A percentile compares a stretch with the other conserved stretches of the same genome.
Evolutionary conservation across 2,888 invertebrate species (phyloP).

Genomic region (Timema cristinae): DNA sequence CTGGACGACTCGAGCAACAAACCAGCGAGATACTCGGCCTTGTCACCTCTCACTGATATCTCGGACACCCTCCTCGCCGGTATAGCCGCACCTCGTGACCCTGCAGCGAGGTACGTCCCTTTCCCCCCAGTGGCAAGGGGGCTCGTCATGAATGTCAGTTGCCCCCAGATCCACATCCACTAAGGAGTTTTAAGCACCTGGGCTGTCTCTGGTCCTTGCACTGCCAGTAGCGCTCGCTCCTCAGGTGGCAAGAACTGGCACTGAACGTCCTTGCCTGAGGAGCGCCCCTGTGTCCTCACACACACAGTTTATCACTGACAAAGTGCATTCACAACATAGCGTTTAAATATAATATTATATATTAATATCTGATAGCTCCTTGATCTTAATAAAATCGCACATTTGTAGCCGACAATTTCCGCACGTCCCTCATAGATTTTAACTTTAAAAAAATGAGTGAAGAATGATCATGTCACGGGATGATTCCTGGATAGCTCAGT

Average conservation of each 20-base stretch:
- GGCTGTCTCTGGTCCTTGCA: slow-evolving; percentile 78
- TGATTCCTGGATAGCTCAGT: too few species aligned
- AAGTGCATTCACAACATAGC: too few species aligned
- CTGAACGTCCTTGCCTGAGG: slow-evolving; percentile 60
- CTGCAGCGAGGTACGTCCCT: slow-evolving; percentile 40
- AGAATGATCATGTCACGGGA: too few species aligned
- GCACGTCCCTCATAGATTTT: too few species aligned
- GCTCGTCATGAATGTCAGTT: slow-evolving; percentile 87
- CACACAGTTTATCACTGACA: too few species aligned
- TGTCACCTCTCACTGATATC: slow-evolving; percentile 74
- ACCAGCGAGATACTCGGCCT: slow-evolving; percentile 63
- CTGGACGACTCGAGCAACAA: slow-evolving; percentile 60
- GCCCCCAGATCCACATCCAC: slow-evolving; percentile 59
- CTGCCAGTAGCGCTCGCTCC: slow-evolving; percentile 73
- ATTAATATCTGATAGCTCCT: too few species aligned
- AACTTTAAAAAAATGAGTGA: too few species aligned
- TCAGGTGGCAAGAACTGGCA: slow-evolving; percentile 70
- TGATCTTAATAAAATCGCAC: too few species aligned
- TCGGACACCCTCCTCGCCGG: slow-evolving; percentile 99
- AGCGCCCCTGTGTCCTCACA: slow-evolving; percentile 37
- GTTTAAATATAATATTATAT: too few species aligned
- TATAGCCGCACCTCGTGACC: slow-evolving; percentile 87
- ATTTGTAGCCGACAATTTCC: too few species aligned
- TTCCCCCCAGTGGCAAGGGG: slow-evolving; percentile 60
- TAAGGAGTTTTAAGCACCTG: slow-evolving; percentile 62